A percentile compares a stretch with the other conserved stretches of the same genome.
Evolutionary conservation across 2,113 vertebrate genomes (phyloP).

Genomic region (Leptodactylus fuscus): DNA sequence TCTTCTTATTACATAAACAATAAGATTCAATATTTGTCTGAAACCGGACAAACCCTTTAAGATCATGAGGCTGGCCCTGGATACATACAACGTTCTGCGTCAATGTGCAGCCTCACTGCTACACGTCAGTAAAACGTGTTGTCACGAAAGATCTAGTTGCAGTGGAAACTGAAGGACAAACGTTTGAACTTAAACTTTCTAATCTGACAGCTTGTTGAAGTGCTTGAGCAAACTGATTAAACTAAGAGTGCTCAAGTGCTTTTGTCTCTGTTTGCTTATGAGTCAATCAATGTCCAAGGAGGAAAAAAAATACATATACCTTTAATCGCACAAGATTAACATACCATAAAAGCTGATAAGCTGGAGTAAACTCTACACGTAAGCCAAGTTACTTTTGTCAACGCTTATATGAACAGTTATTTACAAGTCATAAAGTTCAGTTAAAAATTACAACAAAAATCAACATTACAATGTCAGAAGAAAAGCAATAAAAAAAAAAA

Average conservation of each 20-base stretch:
- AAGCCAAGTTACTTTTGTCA: conserved; percentile 49
- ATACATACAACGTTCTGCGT: neutral
- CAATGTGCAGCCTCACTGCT: conserved; percentile 9
- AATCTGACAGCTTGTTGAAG: conserved; percentile 48
- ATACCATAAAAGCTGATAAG: conserved; percentile 65
- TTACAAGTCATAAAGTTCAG: conserved; percentile 55
- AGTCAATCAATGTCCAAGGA: conserved; percentile 56
- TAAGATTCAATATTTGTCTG: no score
- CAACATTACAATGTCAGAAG: conserved; percentile 54
- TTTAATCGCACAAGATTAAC: conserved; percentile 62
- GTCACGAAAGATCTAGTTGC: conserved; percentile 17
- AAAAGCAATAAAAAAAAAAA: conserved; percentile 34
- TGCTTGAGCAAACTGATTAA: conserved; percentile 62
- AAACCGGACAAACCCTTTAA: no score
- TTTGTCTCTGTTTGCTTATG: conserved; percentile 63
- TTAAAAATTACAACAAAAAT: conserved; percentile 50
- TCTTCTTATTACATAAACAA: no score
- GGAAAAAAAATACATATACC: conserved; percentile 43
- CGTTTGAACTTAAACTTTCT: conserved; percentile 64
- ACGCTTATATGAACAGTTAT: conserved; percentile 48
- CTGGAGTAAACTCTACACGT: conserved; percentile 46
- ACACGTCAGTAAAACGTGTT: conserved; percentile 40
- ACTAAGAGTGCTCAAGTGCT: conserved; percentile 54
- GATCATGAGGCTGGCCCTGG: neutral
- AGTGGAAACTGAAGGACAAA: conserved; percentile 57